A percentile compares a stretch with the other conserved stretches of the same genome.
phyloP scores from a whole-genome alignment of 2,113 vertebrate species.

The Synodontis membranacea region DNA sequence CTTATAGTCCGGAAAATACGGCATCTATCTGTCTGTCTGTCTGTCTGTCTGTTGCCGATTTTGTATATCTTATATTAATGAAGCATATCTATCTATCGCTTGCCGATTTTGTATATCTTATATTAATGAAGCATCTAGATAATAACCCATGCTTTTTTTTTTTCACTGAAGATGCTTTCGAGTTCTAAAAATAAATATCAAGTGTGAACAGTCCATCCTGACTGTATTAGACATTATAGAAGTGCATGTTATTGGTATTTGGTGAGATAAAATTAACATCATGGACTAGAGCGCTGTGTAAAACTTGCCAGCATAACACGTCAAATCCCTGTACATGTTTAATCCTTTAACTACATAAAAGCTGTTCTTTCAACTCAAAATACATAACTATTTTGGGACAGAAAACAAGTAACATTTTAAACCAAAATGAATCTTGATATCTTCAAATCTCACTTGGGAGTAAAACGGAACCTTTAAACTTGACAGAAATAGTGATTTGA shows the following conservation, averaged over 20 bases:
- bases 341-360: not conserved
- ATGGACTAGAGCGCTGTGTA: not conserved
- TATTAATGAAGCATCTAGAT: not conserved
- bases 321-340: not conserved
- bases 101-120: not conserved
- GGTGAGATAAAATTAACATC: not conserved
- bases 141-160: not conserved
- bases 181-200: not conserved
- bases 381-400: too few species aligned
- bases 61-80: not conserved
- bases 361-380: not conserved
- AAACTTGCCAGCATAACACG: not conserved
- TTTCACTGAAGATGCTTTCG: not conserved
- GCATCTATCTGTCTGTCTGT: too few species aligned
- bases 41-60: not conserved
- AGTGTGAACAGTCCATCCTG: not conserved
- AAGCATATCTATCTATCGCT: too few species aligned
- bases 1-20: too few species aligned
- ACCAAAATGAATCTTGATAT: not conserved
- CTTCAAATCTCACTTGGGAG: too few species aligned
- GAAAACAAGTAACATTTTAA: too few species aligned
- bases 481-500: too few species aligned
- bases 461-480: too few species aligned
- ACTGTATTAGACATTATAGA: not conserved
- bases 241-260: not conserved